Base-by-base conservation (phyloP, 2,888 invertebrate genomes). In the Agrochola circellaris region DNA sequence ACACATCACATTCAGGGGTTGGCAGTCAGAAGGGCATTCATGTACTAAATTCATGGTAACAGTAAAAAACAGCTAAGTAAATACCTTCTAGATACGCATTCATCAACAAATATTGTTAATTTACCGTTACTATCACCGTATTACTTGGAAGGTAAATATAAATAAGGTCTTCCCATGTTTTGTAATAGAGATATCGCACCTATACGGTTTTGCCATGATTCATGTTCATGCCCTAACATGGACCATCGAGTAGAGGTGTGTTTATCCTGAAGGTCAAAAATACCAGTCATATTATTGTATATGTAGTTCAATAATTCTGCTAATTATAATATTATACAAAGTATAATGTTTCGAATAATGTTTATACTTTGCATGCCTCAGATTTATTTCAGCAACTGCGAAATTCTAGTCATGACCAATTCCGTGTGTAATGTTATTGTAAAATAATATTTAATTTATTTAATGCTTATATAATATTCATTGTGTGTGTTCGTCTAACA, bases 381-480 rank as follows among this genome's bases (percentile, higher is more conserved):
- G 54, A 72, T 62, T 48, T 20, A 76, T 74, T 86, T 77, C 73
- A 72, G 56, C 56, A 26, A 67, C 66, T 72, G 68, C 38, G 68
- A 82, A 73, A 79, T 86, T 79, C 68, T 72, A 73, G 51, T 48
- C 67, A 64, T 66, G 23, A 45, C 23, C 62, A 58, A 30, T 66
- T 58, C 60, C 64, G 42, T 13, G 17, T 68, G 17, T 51, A n/a
- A 62, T 75, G 75, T 81, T 81, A 74, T 71, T 75, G 72, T 77
- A 71, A 67, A 76, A 58, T 64, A 70, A 74, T 83, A 76, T 73
- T 64, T 66, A n/a, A 71, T 73, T 75, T 67, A 79, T 68, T 60
- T 70, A 64, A 75, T 75, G 38, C 68, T 77, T 73, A 77, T 66
- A 17, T 30, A 51, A 13, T 30, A 34, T 45, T 56, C 54, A 26